Base-by-base conservation (phyloP, 2,888 invertebrate species). In the Teleiodes luculella region DNA sequence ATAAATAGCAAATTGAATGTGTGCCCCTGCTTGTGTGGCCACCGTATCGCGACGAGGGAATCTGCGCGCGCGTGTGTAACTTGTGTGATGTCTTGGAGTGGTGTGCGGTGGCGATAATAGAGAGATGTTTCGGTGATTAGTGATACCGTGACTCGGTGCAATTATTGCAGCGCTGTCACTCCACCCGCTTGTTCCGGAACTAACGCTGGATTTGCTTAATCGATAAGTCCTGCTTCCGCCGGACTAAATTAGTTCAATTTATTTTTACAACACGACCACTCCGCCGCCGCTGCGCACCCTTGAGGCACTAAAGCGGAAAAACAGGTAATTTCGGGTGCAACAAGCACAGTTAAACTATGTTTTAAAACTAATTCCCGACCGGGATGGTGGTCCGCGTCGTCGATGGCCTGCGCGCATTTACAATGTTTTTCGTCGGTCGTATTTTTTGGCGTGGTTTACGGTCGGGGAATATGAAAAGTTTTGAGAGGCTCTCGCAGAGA, bases 1-100 rank as follows among this genome's bases (percentile, higher is more conserved):
- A 89, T 88, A 90, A 88, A 88, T 86, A 88, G 87, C 85, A 86
- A 89, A 89, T 88, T 88, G 85, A 86, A 88, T 89, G 86, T 83
- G 80, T 80, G 76, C 76, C 76, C 74, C 73, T 73, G 67, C 67
- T 66, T 63, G 60, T 61, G 59, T 62, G 61, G 65, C 65, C 66
- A 62, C 63, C 62, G 57, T 59, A 62, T 67, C 60, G 63, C 58
- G 63, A 52, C 54, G 52, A 52, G 52, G 6, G 47, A 39, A 14
- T 18, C n/a, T 37, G 63, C 57, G 54, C 59, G 57, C 56, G 65
- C 59, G 68, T 64, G 69, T 18, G 52, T 43, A 36, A 59, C 59
- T 60, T 61, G 61, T 46, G 56, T 47, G 60, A 57, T 49, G 46
- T 57, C 33, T 49, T 50, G 33, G 36, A n/a, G 35, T 33, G 50